A percentile compares a stretch with the other conserved stretches of the same genome.
Conservation (phyloP, 1,140 invertebrate genomes). For the Ips typographus region DNA sequence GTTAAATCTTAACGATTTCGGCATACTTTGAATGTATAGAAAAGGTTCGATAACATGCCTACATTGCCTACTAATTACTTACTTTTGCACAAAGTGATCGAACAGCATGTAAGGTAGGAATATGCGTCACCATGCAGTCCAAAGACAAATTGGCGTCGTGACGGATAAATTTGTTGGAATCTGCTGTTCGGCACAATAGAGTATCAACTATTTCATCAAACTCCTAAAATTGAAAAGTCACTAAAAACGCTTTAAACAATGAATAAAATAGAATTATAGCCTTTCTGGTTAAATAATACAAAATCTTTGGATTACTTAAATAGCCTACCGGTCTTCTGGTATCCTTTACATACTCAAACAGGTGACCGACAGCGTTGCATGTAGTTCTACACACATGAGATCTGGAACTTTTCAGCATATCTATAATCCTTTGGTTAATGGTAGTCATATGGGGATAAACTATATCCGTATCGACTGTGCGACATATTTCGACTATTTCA, state of each 20-base stretch:
- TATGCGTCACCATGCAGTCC: conserved; percentile 59
- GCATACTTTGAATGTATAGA: no score
- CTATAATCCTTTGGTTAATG: conserved; percentile 49
- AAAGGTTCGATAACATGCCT: no score
- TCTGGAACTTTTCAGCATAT: conserved; percentile 46
- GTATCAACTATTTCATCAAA: conserved; percentile 61
- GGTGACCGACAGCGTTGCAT: conserved; percentile 50
- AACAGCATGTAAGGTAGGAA: conserved; percentile 51
- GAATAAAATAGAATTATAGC: neutral
- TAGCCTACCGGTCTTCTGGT: conserved; percentile 48
- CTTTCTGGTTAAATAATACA: no score
- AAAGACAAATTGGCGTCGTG: conserved; percentile 65
- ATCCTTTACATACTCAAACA: conserved; percentile 50
- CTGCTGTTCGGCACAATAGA: conserved; percentile 62
- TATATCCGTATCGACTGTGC: conserved; percentile 33
- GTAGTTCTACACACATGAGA: conserved; percentile 50
- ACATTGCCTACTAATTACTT: neutral
- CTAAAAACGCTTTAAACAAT: conserved; percentile 12
- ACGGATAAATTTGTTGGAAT: conserved; percentile 66
- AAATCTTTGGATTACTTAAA: neutral
- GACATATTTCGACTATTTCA: conserved; percentile 47
- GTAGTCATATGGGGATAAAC: conserved; percentile 48
- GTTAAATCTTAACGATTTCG: no score
- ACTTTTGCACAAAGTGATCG: conserved; percentile 46
- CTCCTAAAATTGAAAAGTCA: conserved; percentile 54